Percentiles rank a stretch among this genome's conserved stretches.
phyloP scores from a whole-genome alignment of 2,797 vertebrate species.

The Delichon dasypus region DNA sequence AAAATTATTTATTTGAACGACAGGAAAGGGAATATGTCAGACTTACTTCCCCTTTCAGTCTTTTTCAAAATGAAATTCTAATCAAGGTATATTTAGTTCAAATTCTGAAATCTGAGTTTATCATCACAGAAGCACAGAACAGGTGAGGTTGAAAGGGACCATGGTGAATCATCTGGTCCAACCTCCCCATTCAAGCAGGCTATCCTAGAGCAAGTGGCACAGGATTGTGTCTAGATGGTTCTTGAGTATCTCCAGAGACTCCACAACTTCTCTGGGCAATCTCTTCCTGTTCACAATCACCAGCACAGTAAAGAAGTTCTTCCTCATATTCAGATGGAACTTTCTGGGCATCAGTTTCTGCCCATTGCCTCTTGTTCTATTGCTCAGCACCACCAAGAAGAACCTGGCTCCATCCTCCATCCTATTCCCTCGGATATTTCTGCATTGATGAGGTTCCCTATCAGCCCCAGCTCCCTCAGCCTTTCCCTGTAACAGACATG shows the following conservation, averaged over 20 bases:
- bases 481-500: not conserved
- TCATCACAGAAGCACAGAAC: not conserved
- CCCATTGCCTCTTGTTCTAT: not conserved
- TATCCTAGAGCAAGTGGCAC: not conserved
- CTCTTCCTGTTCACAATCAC: not conserved
- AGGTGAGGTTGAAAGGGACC: not conserved
- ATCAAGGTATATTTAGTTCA: not conserved
- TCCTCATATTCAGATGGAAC: not conserved
- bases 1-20: not conserved
- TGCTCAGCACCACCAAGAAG: not conserved
- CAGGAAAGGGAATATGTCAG: not conserved
- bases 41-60: not conserved
- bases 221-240: not conserved
- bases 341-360: not conserved
- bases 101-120: not conserved
- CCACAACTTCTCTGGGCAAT: not conserved
- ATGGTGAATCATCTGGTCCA: not conserved
- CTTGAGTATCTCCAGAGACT: not conserved
- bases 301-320: not conserved
- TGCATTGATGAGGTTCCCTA: fast-evolving
- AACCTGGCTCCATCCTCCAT: not conserved
- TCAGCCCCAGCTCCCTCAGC: not conserved
- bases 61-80: not conserved
- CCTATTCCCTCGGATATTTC: not conserved
- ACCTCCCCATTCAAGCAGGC: not conserved